Evolutionary conservation across 2,113 vertebrate genomes (phyloP).

Genomic region (Eulemur macaco): DNA sequence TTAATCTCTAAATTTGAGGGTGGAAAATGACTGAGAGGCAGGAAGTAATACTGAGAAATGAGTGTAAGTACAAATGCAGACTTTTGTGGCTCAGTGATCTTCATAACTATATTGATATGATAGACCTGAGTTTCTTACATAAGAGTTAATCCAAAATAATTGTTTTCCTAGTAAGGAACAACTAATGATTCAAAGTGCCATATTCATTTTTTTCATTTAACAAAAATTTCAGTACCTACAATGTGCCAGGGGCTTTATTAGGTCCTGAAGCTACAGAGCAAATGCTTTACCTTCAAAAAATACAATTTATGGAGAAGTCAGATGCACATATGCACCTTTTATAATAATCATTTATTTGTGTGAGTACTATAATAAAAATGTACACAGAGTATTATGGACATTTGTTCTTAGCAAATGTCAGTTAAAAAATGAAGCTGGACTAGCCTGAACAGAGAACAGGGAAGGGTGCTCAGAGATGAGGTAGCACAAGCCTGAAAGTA

Average conservation of each 20-base stretch:
- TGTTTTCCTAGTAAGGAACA: neutral
- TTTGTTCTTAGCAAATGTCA: neutral
- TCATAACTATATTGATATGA: neutral
- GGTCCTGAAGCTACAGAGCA: neutral
- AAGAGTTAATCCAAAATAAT: neutral
- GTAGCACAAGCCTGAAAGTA: neutral
- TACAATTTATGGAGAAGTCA: neutral
- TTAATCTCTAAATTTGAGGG: neutral
- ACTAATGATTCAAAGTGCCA: neutral
- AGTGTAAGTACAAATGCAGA: neutral
- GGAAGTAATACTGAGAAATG: neutral
- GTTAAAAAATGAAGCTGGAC: neutral
- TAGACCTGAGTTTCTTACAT: neutral
- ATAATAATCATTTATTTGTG: neutral
- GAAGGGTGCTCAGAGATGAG: neutral
- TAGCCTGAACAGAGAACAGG: neutral
- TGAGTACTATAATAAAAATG: neutral
- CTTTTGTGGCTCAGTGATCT: neutral
- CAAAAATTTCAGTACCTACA: neutral
- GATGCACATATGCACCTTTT: neutral
- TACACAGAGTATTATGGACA: neutral
- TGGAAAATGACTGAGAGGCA: neutral
- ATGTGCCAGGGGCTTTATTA: neutral
- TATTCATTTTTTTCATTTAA: neutral
- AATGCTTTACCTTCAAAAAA: neutral